These are phyloP conservation scores for Polymixis flavicincta DNA, from an alignment of 2,888 invertebrate species.

Conservation along the genomic window DNA sequence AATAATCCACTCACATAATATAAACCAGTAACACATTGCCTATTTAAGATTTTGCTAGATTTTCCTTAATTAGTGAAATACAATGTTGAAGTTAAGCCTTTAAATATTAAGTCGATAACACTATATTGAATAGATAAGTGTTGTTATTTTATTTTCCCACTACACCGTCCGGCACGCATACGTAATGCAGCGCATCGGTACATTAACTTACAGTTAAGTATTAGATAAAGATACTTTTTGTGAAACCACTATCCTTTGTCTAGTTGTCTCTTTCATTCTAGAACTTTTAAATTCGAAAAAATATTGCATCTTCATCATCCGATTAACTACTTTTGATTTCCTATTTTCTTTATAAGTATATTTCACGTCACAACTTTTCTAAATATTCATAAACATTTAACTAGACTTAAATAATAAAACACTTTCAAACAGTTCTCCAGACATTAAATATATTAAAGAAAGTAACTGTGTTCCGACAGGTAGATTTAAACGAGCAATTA, in stretches of 20 bases:
- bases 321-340: slow-evolving; percentile 1
- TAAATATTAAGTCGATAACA: slow-evolving; percentile 56
- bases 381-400: slow-evolving; percentile 37
- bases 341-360: slow-evolving; percentile 14
- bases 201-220: slow-evolving; percentile 40
- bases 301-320: slow-evolving; percentile 10
- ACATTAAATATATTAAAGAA: slow-evolving; percentile 49
- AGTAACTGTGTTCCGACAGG: slow-evolving; percentile 57
- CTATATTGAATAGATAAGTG: slow-evolving; percentile 49
- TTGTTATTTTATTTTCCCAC: slow-evolving; percentile 51
- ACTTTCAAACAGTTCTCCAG: slow-evolving; percentile 47
- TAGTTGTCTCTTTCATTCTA: slow-evolving; percentile 18
- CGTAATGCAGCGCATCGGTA: slow-evolving; percentile 46
- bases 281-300: slow-evolving; percentile 18
- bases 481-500: slow-evolving; percentile 53
- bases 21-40: slow-evolving; percentile 32
- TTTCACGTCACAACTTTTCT: slow-evolving; percentile 29
- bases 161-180: slow-evolving; percentile 43
- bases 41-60: slow-evolving; percentile 28
- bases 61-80: slow-evolving; percentile 33
- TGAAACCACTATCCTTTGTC: slow-evolving; percentile 57
- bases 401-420: slow-evolving; percentile 13
- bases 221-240: slow-evolving; percentile 37
- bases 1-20: slow-evolving; percentile 45
- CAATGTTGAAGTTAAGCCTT: slow-evolving; percentile 27